Evolutionary conservation across 2,797 vertebrate genomes (phyloP).

Genomic region (Sarcoramphus papa): DNA sequence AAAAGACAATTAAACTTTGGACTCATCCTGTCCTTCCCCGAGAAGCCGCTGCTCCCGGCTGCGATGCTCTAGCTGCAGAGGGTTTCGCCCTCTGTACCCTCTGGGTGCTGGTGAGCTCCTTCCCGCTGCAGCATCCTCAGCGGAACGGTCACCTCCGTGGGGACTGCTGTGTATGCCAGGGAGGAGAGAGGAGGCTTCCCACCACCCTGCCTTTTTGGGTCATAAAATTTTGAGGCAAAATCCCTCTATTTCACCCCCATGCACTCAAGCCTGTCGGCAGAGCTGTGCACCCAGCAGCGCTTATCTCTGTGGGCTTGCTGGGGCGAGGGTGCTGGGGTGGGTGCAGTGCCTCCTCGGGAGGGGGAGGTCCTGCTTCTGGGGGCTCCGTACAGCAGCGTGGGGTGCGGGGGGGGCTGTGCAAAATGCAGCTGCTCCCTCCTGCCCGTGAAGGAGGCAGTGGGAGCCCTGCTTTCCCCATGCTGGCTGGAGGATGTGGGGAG

Average conservation of each 20-base stretch:
- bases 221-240: not conserved
- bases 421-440: not conserved
- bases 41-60: not conserved
- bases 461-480: not conserved
- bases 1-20: fast-evolving
- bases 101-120: not conserved
- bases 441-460: not conserved
- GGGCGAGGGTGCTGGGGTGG: not conserved
- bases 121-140: not conserved
- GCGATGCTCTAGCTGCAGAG: fast-evolving
- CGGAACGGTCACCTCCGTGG: not conserved
- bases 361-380: not conserved
- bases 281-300: not conserved
- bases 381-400: fast-evolving
- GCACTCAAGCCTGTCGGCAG: fast-evolving
- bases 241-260: fast-evolving
- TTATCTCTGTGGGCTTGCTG: not conserved
- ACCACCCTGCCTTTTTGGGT: no score
- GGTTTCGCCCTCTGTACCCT: not conserved
- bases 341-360: fast-evolving
- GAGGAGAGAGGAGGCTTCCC: not conserved
- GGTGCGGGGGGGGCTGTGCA: not conserved
- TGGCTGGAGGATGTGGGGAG: not conserved
- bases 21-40: not conserved
- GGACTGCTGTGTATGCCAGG: fast-evolving